A percentile compares a stretch with the other conserved stretches of the same genome.
phyloP scores from a whole-genome alignment of 2,888 invertebrate species.

The Calameuta filiformis region DNA sequence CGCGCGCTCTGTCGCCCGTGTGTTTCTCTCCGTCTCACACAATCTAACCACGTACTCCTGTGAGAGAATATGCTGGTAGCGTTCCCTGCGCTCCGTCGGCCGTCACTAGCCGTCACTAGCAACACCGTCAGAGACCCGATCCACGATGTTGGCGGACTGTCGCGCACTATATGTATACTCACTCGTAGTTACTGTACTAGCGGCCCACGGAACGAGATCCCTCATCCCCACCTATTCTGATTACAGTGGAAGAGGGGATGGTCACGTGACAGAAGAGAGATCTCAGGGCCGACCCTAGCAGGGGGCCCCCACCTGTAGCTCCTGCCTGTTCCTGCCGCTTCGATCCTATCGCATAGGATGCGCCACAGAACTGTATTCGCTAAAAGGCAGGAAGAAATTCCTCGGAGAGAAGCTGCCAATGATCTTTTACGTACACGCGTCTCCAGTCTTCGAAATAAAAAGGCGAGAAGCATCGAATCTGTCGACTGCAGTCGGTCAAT shows the following conservation, averaged over 20 bases:
- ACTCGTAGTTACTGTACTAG: constrained; percentile 18
- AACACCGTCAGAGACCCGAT: too few species aligned
- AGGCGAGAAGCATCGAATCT: too few species aligned
- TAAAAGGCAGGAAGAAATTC: too few species aligned
- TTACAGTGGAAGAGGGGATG: constrained; percentile 27
- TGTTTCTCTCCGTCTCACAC: not conserved
- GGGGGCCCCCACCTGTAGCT: constrained; percentile 57
- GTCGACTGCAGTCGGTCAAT: too few species aligned
- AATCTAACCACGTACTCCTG: not conserved
- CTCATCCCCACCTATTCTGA: not conserved
- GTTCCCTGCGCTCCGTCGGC: not conserved
- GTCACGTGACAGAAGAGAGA: constrained; percentile 47
- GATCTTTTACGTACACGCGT: too few species aligned
- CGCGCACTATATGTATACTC: too few species aligned
- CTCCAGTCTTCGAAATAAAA: too few species aligned
- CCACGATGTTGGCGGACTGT: too few species aligned
- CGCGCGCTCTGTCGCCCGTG: not conserved
- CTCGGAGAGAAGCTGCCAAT: too few species aligned
- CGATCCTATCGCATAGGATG: not conserved
- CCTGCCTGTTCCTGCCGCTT: constrained; percentile 24
- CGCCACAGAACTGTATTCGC: too few species aligned
- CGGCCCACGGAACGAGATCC: constrained; percentile 27
- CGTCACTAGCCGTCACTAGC: not conserved
- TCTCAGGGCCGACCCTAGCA: constrained; percentile 42
- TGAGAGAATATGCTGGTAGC: not conserved